Conservation (phyloP, 64 coral and sea anemone species). For the Pocillopora verrucosa region DNA sequence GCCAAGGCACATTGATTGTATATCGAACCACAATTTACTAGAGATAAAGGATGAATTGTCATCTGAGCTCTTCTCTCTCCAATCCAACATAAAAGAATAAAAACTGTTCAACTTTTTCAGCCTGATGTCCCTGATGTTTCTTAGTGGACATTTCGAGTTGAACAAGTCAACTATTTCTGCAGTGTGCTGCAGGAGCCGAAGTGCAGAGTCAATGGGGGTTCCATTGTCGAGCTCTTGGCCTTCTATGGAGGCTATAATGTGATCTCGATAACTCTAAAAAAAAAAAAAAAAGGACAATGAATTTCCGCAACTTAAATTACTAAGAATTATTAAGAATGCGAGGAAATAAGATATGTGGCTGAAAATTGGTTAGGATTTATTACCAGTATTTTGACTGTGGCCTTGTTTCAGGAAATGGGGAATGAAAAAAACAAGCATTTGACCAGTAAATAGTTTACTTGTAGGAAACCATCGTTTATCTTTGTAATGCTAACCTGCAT, state of each 20-base stretch:
- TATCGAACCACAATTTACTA: constrained; percentile 19
- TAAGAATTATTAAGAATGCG: background rate
- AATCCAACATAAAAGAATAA: constrained; percentile 1
- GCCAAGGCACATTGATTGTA: constrained; percentile 23
- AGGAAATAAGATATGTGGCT: background rate
- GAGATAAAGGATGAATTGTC: constrained; percentile 23
- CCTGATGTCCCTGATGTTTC: background rate
- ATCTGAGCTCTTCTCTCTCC: constrained; percentile 1
- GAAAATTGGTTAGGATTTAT: no score
- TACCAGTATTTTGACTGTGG: no score
- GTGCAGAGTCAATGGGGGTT: background rate
- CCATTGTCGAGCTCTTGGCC: background rate
- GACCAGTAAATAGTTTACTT: no score
- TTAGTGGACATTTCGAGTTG: constrained; percentile 1
- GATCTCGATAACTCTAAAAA: constrained; percentile 14
- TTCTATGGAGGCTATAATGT: background rate
- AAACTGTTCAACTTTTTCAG: constrained; percentile 15
- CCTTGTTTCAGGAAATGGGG: no score
- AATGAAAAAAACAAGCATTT: no score
- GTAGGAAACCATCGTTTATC: no score
- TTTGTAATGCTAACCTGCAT: constrained; percentile 20
- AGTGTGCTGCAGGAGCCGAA: constrained; percentile 20
- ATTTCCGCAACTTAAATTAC: background rate
- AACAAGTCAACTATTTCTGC: constrained; percentile 27
- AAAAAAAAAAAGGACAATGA: background rate